Evolutionary conservation across 2,888 invertebrate species (phyloP).

Genomic region (Carcina quercana): DNA sequence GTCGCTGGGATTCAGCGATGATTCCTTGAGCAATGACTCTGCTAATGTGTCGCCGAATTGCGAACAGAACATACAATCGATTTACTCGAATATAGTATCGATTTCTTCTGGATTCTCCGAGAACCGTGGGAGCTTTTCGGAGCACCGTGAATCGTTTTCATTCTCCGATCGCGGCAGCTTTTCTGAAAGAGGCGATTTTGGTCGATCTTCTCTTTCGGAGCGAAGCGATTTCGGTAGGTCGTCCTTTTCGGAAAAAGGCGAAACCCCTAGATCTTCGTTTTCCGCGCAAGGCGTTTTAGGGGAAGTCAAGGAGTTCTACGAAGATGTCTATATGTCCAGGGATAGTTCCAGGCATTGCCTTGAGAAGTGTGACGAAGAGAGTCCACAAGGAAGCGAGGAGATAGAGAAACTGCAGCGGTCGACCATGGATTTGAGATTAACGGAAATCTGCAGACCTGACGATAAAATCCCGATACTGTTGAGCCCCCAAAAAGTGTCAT

Average conservation of each 20-base stretch:
- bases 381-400: slow-evolving; percentile 34
- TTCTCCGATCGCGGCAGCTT: slow-evolving; percentile 66
- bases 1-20: slow-evolving; percentile 81
- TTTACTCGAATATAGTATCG: slow-evolving; percentile 70
- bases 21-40: slow-evolving; percentile 81
- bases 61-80: slow-evolving; percentile 62
- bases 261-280: slow-evolving; percentile 61
- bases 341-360: slow-evolving; percentile 42
- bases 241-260: slow-evolving; percentile 61
- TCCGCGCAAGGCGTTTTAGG: slow-evolving; percentile 61
- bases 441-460: slow-evolving; percentile 51
- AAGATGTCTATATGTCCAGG: slow-evolving; percentile 56
- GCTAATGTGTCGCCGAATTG: slow-evolving; percentile 72
- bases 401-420: slow-evolving; percentile 59
- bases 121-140: slow-evolving; percentile 67
- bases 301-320: slow-evolving; percentile 58
- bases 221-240: slow-evolving; percentile 68
- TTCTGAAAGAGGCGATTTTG: slow-evolving; percentile 61
- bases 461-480: slow-evolving; percentile 53
- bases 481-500: slow-evolving; percentile 55
- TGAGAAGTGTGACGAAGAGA: slow-evolving; percentile 48
- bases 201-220: slow-evolving; percentile 66
- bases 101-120: slow-evolving; percentile 76
- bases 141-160: slow-evolving; percentile 63
- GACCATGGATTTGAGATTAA: slow-evolving; percentile 58